Conservation (phyloP, 2,888 invertebrate genomes). For the Heliconius ethilla region DNA sequence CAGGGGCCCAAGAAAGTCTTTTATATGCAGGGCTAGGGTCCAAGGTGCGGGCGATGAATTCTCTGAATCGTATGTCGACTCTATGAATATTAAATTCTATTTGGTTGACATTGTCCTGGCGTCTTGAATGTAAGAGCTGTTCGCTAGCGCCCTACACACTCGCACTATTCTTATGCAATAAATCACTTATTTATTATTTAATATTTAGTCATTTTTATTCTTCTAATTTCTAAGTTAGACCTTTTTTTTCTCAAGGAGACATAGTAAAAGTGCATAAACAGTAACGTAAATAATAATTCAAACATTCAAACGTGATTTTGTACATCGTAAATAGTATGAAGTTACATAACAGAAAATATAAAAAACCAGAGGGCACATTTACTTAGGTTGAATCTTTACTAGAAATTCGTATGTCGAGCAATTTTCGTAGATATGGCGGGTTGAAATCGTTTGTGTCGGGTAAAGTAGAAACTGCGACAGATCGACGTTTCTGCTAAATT, state of each 20-base stretch:
- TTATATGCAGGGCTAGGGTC: constrained; percentile 76
- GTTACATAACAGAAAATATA: constrained; percentile 70
- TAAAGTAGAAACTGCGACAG: constrained; percentile 75
- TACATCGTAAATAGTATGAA: constrained; percentile 48
- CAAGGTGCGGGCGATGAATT: constrained; percentile 79
- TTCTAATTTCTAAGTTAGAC: neutral
- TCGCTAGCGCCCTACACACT: constrained; percentile 46
- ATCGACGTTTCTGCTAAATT: constrained; percentile 75
- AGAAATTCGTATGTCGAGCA: constrained; percentile 74
- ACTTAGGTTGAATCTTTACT: constrained; percentile 61
- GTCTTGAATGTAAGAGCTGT: constrained; percentile 68
- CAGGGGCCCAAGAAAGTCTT: constrained; percentile 73
- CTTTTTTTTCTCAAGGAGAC: neutral
- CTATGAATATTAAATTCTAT: constrained; percentile 82
- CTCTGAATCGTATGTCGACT: constrained; percentile 79
- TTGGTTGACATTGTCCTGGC: constrained; percentile 75
- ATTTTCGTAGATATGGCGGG: constrained; percentile 75
- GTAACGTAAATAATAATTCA: neutral
- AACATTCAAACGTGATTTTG: neutral
- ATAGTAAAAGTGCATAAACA: neutral
- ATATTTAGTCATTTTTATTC: neutral
- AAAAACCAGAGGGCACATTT: constrained; percentile 71
- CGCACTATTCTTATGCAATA: neutral
- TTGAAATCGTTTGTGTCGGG: constrained; percentile 77
- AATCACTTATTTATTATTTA: neutral